Evolutionary conservation across 53 echinoderm and acorn worm species (phyloP).

Genomic region (Temnopleurus reevesii): DNA sequence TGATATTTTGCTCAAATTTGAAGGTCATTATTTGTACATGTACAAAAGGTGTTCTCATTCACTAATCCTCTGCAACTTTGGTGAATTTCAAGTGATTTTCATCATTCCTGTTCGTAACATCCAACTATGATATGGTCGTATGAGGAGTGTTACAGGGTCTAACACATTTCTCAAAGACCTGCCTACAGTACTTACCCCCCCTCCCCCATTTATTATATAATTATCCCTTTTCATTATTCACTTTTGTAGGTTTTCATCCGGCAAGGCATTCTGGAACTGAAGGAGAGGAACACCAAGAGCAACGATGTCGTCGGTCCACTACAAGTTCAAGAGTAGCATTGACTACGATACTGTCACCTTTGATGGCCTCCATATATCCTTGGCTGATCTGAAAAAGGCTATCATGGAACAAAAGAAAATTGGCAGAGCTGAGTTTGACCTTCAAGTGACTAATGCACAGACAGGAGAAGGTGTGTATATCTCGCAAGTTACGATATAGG

Average conservation of each 20-base stretch:
- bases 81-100: no score
- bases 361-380: constrained; percentile 94
- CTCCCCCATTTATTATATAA: no score
- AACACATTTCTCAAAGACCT: no score
- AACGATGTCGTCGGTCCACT: constrained; percentile 97
- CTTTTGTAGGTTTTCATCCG: background rate
- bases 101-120: no score
- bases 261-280: background rate
- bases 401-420: constrained; percentile 91
- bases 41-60: no score
- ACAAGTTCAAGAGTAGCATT: constrained; percentile 98
- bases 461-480: constrained; percentile 82
- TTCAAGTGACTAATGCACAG: constrained; percentile 97
- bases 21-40: no score
- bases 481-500: no score
- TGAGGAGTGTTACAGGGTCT: no score
- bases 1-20: no score
- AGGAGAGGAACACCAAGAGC: background rate
- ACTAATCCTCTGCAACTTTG: no score
- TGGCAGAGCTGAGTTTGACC: constrained; percentile 82
- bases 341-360: constrained; percentile 97
- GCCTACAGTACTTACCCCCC: no score
- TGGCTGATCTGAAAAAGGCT: constrained; percentile 93
- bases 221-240: background rate
- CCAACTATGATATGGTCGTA: no score